Conservation (phyloP, 2,888 invertebrate genomes). For the Phasia obesa region DNA sequence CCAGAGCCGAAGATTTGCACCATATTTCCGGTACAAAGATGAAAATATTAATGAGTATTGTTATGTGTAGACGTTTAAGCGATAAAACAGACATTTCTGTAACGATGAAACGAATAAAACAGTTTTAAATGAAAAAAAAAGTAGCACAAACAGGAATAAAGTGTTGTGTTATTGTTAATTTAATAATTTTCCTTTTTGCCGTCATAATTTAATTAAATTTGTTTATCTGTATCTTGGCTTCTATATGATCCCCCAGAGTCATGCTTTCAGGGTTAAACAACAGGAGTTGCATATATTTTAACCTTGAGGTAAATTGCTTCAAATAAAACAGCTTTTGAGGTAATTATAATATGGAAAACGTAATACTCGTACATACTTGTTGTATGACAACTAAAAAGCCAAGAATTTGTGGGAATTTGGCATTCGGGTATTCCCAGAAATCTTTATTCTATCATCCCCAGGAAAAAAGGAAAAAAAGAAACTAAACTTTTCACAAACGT, state of each 20-base stretch:
- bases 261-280: background rate
- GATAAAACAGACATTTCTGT: slow-evolving; percentile 36
- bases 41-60: slow-evolving; percentile 48
- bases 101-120: background rate
- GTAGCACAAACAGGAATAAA: background rate
- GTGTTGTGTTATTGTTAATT: background rate
- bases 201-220: slow-evolving; percentile 22
- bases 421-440: no score
- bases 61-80: slow-evolving; percentile 30
- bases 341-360: background rate
- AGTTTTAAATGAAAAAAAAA: slow-evolving; percentile 37
- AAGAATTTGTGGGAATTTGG: no score
- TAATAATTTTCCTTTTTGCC: background rate
- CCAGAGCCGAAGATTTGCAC: slow-evolving; percentile 45
- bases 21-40: slow-evolving; percentile 62
- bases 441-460: no score
- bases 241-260: background rate
- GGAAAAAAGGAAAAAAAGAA: no score
- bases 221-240: background rate
- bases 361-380: no score
- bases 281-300: background rate
- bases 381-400: no score
- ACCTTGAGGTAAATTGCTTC: slow-evolving; percentile 1
- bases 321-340: background rate
- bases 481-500: no score